Evolutionary conservation across 2,888 invertebrate genomes (phyloP), one percentile per base, ranked within the genome.

Genomic region (Patella depressa): DNA sequence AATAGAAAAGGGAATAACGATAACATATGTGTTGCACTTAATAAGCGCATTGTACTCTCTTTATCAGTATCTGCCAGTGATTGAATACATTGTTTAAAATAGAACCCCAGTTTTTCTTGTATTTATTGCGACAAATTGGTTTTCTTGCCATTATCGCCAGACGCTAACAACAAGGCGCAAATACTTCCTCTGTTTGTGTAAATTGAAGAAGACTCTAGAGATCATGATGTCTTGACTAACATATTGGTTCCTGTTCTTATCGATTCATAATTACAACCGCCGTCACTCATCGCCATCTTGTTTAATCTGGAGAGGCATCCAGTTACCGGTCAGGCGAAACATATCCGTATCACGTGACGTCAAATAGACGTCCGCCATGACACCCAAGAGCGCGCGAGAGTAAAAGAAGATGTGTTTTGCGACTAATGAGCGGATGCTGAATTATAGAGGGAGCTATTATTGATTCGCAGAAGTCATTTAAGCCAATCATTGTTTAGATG

Each of bases 221-320:
- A 65, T 19, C 14, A 14, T 65, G 19, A 24, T 65, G 65, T 24
- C 65, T 65, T 24, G 65, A 24, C 65, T 65, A 65, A 65, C 65
- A 65, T 65, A 65, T 65, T 65, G 65, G 65, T 65, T 65, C 65
- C 65, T 19, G 19, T 65, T 65, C 24, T 24, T 65, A 65, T 65
- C 24, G 65, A 65, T 65, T 65, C 65, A 19, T 65, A 65, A 65
- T 65, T 65, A 65, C 65, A 65, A 3, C 65, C 24, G 65, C 24
- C 65, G 65, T 65, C 65, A 65, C 65, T 65, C 65, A 65, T 14
- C 65, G 65, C 65, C 65, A 65, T 65, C 24, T 65, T 65, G 65
- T 65, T 65, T 65, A 65, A 65, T 65, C 65, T 65, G 65, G 65
- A 65, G 65, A 65, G 65, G 65, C 65, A 65, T 65, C 65, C 65